Conservation (phyloP, 1,140 invertebrate species). For the Ceratitis capitata region DNA sequence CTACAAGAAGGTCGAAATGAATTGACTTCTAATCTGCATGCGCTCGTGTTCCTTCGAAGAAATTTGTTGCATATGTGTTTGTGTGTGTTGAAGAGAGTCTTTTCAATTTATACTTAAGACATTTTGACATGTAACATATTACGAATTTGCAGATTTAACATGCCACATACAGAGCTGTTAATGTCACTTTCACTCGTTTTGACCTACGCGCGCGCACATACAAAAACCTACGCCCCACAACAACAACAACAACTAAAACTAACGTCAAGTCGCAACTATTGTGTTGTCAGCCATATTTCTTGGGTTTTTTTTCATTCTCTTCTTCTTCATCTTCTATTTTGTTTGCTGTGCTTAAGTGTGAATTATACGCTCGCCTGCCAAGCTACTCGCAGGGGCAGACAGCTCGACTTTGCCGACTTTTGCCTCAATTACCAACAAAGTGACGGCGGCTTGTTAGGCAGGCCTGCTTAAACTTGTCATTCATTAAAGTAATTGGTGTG, state of each 20-base stretch:
- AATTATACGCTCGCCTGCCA: not conserved
- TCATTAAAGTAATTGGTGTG: slow-evolving; percentile 36
- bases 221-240: too few species aligned
- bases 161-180: slow-evolving; percentile 13
- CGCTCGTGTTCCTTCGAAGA: not conserved
- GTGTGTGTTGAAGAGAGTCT: not conserved
- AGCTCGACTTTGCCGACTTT: not conserved
- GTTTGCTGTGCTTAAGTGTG: not conserved
- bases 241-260: not conserved
- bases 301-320: not conserved
- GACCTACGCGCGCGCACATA: too few species aligned
- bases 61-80: not conserved
- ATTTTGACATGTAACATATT: slow-evolving; percentile 4
- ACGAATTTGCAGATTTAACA: slow-evolving; percentile 1
- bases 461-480: slow-evolving; percentile 37
- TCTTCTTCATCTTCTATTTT: too few species aligned
- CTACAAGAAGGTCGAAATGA: not conserved
- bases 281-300: not conserved
- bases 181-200: slow-evolving; percentile 7
- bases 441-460: not conserved
- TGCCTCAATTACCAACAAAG: not conserved
- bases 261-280: not conserved
- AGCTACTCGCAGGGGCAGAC: not conserved
- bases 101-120: not conserved
- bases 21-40: not conserved